Evolutionary conservation across 2,888 invertebrate genomes (phyloP).

Genomic region (Apodemia mormo): DNA sequence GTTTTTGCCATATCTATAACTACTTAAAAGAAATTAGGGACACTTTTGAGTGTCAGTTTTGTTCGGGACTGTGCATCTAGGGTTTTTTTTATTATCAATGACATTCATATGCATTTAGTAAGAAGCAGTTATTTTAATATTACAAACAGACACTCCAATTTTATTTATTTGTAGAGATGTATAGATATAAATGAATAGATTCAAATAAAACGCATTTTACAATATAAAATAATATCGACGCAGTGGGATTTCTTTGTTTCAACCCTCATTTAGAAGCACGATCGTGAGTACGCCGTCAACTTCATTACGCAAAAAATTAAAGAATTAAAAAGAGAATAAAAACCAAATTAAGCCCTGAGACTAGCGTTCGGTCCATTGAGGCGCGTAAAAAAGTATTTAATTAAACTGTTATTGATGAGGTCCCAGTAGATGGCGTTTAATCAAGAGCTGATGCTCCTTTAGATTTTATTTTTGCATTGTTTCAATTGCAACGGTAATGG

Average conservation of each 20-base stretch:
- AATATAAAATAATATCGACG: constrained; percentile 39
- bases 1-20: no score
- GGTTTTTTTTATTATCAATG: no score
- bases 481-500: constrained; percentile 77
- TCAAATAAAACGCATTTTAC: constrained; percentile 27
- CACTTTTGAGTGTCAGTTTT: no score
- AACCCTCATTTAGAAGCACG: constrained; percentile 47
- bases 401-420: constrained; percentile 80
- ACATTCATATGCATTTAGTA: no score
- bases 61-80: no score
- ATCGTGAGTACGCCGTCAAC: constrained; percentile 46
- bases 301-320: constrained; percentile 60
- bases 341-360: constrained; percentile 65
- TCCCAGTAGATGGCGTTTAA: constrained; percentile 78
- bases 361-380: constrained; percentile 63
- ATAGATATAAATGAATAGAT: no score
- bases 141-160: no score
- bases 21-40: no score
- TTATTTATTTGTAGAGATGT: no score
- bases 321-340: constrained; percentile 53
- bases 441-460: constrained; percentile 61
- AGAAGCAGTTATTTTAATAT: no score
- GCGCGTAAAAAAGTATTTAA: constrained; percentile 78
- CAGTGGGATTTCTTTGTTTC: constrained; percentile 47
- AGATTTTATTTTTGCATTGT: constrained; percentile 74